Conservation (phyloP, 1,140 invertebrate genomes). For the Plectrocnemia conspersa region DNA sequence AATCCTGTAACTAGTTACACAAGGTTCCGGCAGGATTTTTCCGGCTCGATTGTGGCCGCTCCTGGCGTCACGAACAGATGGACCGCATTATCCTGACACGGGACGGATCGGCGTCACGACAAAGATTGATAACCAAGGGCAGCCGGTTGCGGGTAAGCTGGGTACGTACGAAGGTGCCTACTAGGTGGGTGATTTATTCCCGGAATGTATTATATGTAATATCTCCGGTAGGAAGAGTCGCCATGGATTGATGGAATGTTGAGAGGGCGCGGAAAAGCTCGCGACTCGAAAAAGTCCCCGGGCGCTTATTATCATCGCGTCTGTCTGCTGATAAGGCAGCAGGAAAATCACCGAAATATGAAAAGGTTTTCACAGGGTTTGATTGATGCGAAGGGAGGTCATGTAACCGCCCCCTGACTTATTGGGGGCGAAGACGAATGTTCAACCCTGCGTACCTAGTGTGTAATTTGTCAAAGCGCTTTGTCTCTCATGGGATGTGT, state of each 20-base stretch:
- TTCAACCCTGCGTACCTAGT: no score
- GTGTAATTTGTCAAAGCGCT: no score
- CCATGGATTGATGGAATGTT: slow-evolving; percentile 1
- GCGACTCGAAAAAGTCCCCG: not conserved
- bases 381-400: no score
- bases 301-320: not conserved
- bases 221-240: not conserved
- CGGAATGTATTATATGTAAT: slow-evolving; percentile 3
- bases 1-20: no score
- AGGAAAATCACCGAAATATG: no score
- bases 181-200: slow-evolving; percentile 11
- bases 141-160: not conserved
- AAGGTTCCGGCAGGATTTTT: not conserved
- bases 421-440: no score
- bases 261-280: not conserved
- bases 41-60: not conserved
- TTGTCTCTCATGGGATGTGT: no score
- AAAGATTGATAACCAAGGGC: slow-evolving; percentile 10
- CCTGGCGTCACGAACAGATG: not conserved
- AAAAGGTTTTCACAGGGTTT: no score
- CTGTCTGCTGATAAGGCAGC: no score
- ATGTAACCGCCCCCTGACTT: no score
- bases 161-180: no score
- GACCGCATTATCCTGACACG: not conserved
- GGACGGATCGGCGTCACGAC: not conserved